phyloP scores from a whole-genome alignment of 2,113 vertebrate genomes.

The Bolborhynchus lineola region DNA sequence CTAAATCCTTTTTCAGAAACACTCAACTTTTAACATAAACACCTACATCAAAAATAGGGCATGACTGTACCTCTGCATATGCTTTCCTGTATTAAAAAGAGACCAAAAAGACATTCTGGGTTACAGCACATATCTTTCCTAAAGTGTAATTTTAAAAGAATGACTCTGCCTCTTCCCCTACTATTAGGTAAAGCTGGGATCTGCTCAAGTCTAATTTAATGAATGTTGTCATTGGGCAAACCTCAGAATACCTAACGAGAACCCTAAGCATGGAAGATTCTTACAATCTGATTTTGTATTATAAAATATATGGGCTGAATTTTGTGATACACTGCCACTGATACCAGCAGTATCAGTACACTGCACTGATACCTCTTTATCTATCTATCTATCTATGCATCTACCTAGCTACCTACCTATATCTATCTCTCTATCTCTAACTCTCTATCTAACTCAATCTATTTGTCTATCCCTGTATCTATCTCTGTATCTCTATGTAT shows the following conservation, averaged over 20 bases:
- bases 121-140: neutral
- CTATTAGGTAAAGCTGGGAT: neutral
- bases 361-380: neutral
- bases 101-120: neutral
- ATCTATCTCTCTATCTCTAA: neutral
- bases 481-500: no score
- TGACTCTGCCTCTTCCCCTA: neutral
- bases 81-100: neutral
- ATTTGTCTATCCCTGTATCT: neutral
- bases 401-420: neutral
- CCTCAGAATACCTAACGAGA: neutral
- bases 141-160: neutral
- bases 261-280: neutral
- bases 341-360: neutral
- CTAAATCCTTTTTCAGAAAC: neutral
- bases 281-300: neutral
- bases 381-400: neutral
- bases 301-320: neutral
- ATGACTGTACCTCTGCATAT: neutral
- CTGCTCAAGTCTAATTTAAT: neutral
- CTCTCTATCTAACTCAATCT: neutral
- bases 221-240: neutral
- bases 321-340: neutral
- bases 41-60: neutral
- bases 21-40: neutral